Percentiles rank a stretch among this genome's conserved stretches.
Evolutionary conservation across 2,888 invertebrate species (phyloP).

Genomic region (Acleris holmiana): DNA sequence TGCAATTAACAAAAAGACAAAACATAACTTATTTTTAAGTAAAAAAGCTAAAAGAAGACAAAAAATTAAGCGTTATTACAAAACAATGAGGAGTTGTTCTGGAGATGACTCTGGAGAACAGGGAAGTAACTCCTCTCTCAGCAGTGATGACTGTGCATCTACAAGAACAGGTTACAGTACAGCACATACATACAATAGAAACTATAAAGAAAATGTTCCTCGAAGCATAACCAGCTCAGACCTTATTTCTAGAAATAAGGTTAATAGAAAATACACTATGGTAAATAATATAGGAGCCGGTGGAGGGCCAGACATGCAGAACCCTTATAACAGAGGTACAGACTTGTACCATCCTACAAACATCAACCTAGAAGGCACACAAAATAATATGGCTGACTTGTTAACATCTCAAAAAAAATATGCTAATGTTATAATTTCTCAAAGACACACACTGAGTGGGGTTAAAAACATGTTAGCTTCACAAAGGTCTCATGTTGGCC

Average conservation of each 20-base stretch:
- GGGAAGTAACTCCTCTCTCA: slow-evolving; percentile 68
- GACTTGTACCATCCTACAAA: not conserved
- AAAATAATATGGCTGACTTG: slow-evolving; percentile 37
- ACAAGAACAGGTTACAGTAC: slow-evolving; percentile 46
- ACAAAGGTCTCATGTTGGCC: slow-evolving; percentile 6
- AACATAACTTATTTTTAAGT: slow-evolving; percentile 43
- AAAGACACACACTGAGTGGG: slow-evolving; percentile 6
- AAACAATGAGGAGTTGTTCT: slow-evolving; percentile 51
- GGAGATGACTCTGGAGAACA: slow-evolving; percentile 67
- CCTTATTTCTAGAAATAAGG: slow-evolving; percentile 49
- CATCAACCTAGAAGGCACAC: slow-evolving; percentile 1
- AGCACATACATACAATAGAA: slow-evolving; percentile 21
- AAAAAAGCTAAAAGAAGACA: slow-evolving; percentile 60
- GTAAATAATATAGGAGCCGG: slow-evolving; percentile 52
- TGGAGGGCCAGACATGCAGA: slow-evolving; percentile 53
- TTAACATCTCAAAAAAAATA: slow-evolving; percentile 40
- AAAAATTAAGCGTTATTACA: slow-evolving; percentile 54
- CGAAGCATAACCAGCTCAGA: slow-evolving; percentile 45
- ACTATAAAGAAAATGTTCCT: slow-evolving; percentile 49
- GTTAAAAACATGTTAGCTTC: slow-evolving; percentile 8
- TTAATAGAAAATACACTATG: slow-evolving; percentile 48
- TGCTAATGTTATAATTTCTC: slow-evolving; percentile 5
- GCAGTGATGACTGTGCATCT: slow-evolving; percentile 66
- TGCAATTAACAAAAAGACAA: slow-evolving; percentile 57
- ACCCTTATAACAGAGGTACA: slow-evolving; percentile 46